A percentile compares a stretch with the other conserved stretches of the same genome.
These are phyloP conservation scores for Dinomys branickii DNA, from an alignment of 2,113 vertebrate species.

Conservation along the genomic window DNA sequence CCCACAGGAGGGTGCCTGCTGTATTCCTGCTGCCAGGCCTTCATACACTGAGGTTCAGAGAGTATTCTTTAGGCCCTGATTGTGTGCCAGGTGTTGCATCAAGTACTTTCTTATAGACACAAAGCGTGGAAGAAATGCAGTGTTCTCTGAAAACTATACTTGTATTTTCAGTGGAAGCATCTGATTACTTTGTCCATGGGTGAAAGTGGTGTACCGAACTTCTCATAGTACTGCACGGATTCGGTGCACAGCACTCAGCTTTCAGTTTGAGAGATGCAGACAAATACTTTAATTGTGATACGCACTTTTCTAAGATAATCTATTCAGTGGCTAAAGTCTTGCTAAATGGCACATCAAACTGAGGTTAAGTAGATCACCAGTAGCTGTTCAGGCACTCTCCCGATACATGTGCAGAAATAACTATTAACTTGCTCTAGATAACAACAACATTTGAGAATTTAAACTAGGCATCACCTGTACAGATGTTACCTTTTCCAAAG, in stretches of 20 bases:
- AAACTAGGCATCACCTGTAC: constrained; percentile 84
- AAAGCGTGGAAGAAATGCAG: neutral
- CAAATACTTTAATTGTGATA: neutral
- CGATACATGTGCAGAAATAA: neutral
- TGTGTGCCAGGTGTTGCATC: neutral
- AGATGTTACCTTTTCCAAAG: constrained; percentile 95
- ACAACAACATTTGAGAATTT: neutral
- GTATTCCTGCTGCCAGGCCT: neutral
- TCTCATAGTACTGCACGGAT: neutral
- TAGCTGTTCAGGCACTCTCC: neutral
- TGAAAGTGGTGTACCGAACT: neutral
- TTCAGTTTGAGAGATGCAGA: neutral
- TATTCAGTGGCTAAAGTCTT: neutral
- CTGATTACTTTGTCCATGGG: accelerated
- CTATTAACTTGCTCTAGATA: constrained; percentile 22
- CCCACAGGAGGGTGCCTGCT: neutral
- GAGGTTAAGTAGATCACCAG: neutral
- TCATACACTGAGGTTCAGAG: neutral
- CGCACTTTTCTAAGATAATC: neutral
- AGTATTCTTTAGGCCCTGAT: neutral
- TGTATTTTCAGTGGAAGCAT: neutral
- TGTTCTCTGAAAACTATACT: neutral
- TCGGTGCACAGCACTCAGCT: neutral
- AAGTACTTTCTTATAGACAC: neutral
- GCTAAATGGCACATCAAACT: neutral